phyloP scores from a whole-genome alignment of 2,113 vertebrate species.

The Pterocles burchelli region DNA sequence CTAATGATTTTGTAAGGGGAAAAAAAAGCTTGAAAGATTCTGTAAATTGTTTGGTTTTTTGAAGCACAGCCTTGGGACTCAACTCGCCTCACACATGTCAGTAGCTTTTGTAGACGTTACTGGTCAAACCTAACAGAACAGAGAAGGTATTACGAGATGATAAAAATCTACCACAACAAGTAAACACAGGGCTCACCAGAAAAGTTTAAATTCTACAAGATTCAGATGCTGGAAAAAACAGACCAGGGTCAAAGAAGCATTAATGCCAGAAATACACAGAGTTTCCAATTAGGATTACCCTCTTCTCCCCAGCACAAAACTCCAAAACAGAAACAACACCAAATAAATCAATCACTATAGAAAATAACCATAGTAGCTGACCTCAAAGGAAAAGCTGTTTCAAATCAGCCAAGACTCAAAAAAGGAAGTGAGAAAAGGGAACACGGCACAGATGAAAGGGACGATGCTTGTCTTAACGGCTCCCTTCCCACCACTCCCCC shows the following conservation, averaged over 20 bases:
- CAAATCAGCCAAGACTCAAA: background rate
- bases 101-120: background rate
- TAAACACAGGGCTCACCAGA: background rate
- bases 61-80: background rate
- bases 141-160: accelerated
- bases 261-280: background rate
- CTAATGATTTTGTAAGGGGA: background rate
- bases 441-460: background rate
- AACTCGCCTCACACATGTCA: background rate
- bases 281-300: background rate
- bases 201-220: background rate
- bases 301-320: background rate
- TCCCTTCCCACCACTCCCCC: background rate
- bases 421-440: background rate
- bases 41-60: background rate
- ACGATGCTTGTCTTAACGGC: background rate
- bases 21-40: background rate
- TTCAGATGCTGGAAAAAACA: accelerated
- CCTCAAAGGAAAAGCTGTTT: background rate
- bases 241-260: background rate
- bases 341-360: background rate
- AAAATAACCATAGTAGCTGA: background rate
- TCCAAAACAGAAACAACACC: background rate
- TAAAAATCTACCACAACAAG: background rate
- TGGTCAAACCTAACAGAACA: background rate